These are phyloP conservation scores for Ips nitidus DNA, from an alignment of 1,140 invertebrate species.

Conservation along the genomic window DNA sequence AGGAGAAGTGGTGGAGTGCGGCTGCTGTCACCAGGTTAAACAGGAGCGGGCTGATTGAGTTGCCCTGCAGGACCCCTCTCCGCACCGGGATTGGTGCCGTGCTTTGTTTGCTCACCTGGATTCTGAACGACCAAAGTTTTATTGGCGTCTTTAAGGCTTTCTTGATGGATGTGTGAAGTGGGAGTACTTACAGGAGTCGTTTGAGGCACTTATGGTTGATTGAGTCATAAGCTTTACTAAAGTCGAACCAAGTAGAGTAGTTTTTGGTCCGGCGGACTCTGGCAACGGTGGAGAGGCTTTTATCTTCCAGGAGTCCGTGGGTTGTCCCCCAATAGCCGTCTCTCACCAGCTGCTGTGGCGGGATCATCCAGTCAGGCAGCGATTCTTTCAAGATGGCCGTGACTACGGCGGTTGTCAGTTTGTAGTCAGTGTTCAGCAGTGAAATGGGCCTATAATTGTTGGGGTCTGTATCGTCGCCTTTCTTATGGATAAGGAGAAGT, in stretches of 20 bases:
- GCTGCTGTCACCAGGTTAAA: too few relatives aligned
- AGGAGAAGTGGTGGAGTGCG: conserved; percentile 42
- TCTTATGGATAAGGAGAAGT: conserved; percentile 34
- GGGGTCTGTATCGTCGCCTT: conserved; percentile 32
- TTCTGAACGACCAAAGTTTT: conserved; percentile 37
- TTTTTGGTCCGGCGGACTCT: conserved; percentile 27
- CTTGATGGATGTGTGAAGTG: conserved; percentile 31
- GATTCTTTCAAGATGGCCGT: conserved; percentile 18
- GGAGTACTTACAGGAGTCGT: too few relatives aligned
- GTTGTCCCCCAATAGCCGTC: conserved; percentile 32
- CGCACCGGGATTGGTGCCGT: too few relatives aligned
- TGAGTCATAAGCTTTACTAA: conserved; percentile 40
- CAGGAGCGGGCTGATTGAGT: too few relatives aligned
- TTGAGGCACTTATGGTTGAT: conserved; percentile 31
- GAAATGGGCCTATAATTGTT: conserved; percentile 42
- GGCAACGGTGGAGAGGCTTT: too few relatives aligned
- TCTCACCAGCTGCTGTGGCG: conserved; percentile 40
- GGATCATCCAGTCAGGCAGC: conserved; percentile 34
- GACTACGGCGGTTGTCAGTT: conserved; percentile 36
- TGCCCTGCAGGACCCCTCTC: conserved; percentile 42
- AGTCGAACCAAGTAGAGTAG: conserved; percentile 40
- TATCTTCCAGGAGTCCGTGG: conserved; percentile 37
- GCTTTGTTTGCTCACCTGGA: conserved; percentile 39
- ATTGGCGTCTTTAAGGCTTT: conserved; percentile 29
- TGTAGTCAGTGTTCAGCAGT: conserved; percentile 39